Conservation (phyloP, 2,888 invertebrate genomes). For the Caenorhabditis zanzibari region DNA sequence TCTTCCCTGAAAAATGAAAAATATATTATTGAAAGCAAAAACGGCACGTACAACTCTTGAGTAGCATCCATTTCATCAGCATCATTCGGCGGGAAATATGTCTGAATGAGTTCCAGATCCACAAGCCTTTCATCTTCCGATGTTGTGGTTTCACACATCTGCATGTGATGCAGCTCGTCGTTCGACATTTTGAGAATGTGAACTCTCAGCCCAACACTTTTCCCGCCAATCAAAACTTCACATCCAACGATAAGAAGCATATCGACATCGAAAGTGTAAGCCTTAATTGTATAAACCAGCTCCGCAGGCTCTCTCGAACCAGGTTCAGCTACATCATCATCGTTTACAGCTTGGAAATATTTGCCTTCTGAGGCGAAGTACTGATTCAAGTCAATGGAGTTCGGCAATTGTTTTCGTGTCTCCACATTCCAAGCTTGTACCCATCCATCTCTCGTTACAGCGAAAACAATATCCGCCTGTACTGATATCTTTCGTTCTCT, state of each 20-base stretch:
- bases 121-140: conserved; percentile 43
- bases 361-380: conserved; percentile 21
- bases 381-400: conserved; percentile 42
- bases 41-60: background rate
- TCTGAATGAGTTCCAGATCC: conserved; percentile 54
- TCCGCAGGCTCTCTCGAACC: conserved; percentile 12
- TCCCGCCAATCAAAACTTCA: conserved; percentile 24
- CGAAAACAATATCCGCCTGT: conserved; percentile 52
- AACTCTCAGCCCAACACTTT: conserved; percentile 32
- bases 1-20: conserved; percentile 26
- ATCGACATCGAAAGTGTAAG: conserved; percentile 43
- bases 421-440: conserved; percentile 68
- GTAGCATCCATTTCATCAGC: background rate
- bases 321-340: background rate
- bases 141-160: conserved; percentile 42
- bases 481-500: conserved; percentile 22
- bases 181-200: conserved; percentile 56
- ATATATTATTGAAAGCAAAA: background rate
- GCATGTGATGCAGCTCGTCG: conserved; percentile 43
- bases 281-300: conserved; percentile 44
- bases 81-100: conserved; percentile 38
- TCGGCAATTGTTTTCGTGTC: conserved; percentile 39
- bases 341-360: background rate
- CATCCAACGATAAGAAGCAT: conserved; percentile 49
- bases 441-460: conserved; percentile 63